Conservation (phyloP, 2,113 vertebrate species). For the Empidonax traillii region DNA sequence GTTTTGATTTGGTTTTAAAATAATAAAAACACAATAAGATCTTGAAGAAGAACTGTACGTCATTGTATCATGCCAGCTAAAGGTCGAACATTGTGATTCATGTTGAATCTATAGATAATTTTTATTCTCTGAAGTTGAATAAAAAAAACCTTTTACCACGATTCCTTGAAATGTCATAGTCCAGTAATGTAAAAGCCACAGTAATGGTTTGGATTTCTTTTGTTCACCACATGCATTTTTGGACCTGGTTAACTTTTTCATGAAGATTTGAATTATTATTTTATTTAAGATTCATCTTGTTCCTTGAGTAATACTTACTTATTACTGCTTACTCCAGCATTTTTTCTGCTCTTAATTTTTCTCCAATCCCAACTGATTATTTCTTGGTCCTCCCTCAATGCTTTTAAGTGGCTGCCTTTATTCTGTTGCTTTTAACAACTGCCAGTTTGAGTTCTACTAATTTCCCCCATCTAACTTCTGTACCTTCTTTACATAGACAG, state of each 20-base stretch:
- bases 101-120: not conserved
- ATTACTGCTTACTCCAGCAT: not conserved
- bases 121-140: not conserved
- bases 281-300: not conserved
- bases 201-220: not conserved
- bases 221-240: not conserved
- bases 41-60: not conserved
- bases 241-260: not conserved
- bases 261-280: not conserved
- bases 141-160: rapidly evolving
- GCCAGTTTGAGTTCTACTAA: not conserved
- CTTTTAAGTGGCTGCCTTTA: not conserved
- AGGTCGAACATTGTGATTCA: not conserved
- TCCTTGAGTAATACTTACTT: not conserved
- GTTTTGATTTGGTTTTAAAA: not conserved
- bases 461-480: not conserved
- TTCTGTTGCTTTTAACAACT: not conserved
- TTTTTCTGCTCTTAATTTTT: not conserved
- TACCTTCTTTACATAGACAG: not conserved
- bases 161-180: not conserved
- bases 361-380: not conserved
- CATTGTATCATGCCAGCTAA: not conserved
- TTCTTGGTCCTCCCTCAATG: not conserved
- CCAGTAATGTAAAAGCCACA: not conserved
- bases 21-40: not conserved